Base-by-base conservation (phyloP, 2,797 vertebrate species). In the Ispidina lecontei region DNA sequence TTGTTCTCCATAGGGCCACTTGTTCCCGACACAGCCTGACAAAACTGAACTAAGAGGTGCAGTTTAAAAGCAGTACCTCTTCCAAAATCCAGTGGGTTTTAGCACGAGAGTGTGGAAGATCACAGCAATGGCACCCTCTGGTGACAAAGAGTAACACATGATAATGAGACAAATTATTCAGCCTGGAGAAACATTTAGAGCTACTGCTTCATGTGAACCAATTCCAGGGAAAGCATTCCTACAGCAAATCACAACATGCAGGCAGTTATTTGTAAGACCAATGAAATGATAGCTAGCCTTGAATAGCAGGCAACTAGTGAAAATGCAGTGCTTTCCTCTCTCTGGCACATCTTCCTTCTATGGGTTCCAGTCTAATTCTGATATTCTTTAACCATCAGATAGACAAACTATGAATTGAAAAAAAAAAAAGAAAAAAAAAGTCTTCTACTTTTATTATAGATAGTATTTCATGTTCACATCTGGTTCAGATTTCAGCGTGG, bases 61-160 rank as follows among this genome's bases (percentile, higher is more conserved):
- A 3, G 1, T 3, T n/a, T 1, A 82, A 37, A 64, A 78, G 52
- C 65, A 58, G 44, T 4, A 62, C 13, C 41, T 64, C 60, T 54
- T 78, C 80, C 74, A 59, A 79, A 91, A 70, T 12, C 44, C 59
- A 51, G 17, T 21, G 70, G 15, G 1, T 58, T 75, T 85, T 58
- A 75, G 88, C 26, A 74, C 10, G n/a, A 63, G 29, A 84, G 28
- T 1, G 12, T 43, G 63, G 54, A 92, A 88, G 74, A 90, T 73
- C 92, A 91, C 87, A 89, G 79, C 82, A 92, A 78, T 86, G 87
- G 73, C 91, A 93, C 87, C 58, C 75, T 87, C 89, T 92, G 82
- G 70, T 92, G 92, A 91, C 85, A 88, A 81, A 67, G 6, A 75
- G 26, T 67, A 82, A 71, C 71, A 94, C 60, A 26, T 64, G 46